Evolutionary conservation across 2,888 invertebrate species (phyloP), one percentile per base, ranked within the genome.

Genomic region (Latheticus oryzae): DNA sequence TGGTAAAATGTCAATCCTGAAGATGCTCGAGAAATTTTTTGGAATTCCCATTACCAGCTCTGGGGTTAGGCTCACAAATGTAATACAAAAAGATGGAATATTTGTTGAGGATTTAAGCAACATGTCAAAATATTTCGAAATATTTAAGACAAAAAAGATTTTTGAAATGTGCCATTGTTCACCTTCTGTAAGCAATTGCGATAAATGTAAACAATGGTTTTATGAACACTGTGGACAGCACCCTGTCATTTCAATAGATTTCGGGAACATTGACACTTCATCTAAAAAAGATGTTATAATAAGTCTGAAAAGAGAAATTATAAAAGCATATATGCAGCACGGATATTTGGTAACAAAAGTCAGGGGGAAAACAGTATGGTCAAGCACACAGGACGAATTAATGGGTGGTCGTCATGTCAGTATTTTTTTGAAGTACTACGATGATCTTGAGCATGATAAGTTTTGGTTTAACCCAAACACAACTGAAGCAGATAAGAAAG

Each of bases 131-230:
- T 15, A 35, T 35, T 35, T 35, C 35, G 17, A 35, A 15, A 35
- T 35, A 35, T 35, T 35, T 16, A 35, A 35, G 16, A 35, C 35
- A 35, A 35, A 35, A 8, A 16, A 35, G 35, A 35, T 35, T 35
- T 35, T 35, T 35, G n/a, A 35, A 35, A 35, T 35, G 35, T 35
- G 35, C 8, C 35, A 35, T 35, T 35, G 15, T 8, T 3, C 15
- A 35, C 30, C 8, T 28, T 9, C 30, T 35, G 38, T 32, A 32
- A 32, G 12, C 32, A 32, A 7, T 42, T 42, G 42, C 42, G 8
- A 42, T 42, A 23, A 42, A 42, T 42, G 42, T 8, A 42, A 42
- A 42, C 42, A 42, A 42, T 42, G 42, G 42, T 42, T 42, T 42
- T 42, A 26, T 13, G 33, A 33, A 33, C 33, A 33, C 33, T n/a